Base-by-base conservation (phyloP, 2,888 invertebrate genomes). In the Panopea generosa region DNA sequence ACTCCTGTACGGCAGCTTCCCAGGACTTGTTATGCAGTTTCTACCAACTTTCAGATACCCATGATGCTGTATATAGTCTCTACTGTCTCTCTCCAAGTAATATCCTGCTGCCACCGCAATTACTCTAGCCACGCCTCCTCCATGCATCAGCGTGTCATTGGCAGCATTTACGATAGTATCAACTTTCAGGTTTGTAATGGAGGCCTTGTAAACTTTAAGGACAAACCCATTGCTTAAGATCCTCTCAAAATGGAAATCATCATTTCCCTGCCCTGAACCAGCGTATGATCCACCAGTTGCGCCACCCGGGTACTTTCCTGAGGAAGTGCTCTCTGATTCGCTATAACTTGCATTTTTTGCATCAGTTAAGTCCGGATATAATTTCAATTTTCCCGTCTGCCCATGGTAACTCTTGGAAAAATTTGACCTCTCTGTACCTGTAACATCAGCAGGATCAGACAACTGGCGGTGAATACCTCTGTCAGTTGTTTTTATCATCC, bases 141-240 rank as follows among this genome's bases (percentile, higher is more conserved):
- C 82, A 57, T 82, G 82, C 67, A 70, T 57, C 67, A 82, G 57
- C 16, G 14, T 67, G 40, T 82, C 76, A 67, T 82, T 82, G n/a
- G 82, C 82, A 33, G 82, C 82, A 65, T 82, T 82, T 7, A 82
- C 82, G 14, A 82, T 82, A 1, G 45, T 63, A 52, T 82, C 75
- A 11, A 82, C 82, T 2, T 69, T 26, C 4, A 82, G 24, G 0
- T 22, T 45, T n/a, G 72, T 67, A 11, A 82, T 82, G 11, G 72
- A 72, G 11, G 61, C 82, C 38, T 73, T 74, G 59, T 75, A 82
- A 16, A 82, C 77, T 55, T 70, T 66, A 1, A 84, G 49, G 33
- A 24, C 40, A 9, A 77, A 57, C 0, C 52, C 63, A n/a, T 40
- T 22, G 2, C 22, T 20, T 2, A 79, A 27, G n/a, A 29, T 22